phyloP scores from a whole-genome alignment of 2,888 invertebrate species.

The Philhelius pedissequus region DNA sequence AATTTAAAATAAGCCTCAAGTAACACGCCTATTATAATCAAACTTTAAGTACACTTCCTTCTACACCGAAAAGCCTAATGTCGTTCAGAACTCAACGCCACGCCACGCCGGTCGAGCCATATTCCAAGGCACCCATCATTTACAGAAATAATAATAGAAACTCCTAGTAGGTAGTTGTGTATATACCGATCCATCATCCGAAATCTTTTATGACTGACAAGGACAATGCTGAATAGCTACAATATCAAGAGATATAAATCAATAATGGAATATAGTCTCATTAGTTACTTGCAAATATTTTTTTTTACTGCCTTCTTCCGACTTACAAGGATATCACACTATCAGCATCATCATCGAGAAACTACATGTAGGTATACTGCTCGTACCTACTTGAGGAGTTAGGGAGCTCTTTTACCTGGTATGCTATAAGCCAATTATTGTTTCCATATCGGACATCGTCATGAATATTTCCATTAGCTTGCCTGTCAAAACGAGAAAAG shows the following conservation, averaged over 20 bases:
- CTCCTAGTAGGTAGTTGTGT: no score
- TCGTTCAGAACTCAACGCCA: no score
- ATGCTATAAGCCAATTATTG: conserved; percentile 24
- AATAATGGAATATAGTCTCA: conserved; percentile 20
- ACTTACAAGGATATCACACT: neutral
- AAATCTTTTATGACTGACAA: conserved; percentile 19
- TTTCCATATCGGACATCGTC: conserved; percentile 15
- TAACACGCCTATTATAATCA: neutral
- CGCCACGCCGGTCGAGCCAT: no score
- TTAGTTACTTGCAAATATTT: conserved; percentile 42
- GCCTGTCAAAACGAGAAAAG: conserved; percentile 11
- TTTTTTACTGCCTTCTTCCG: neutral
- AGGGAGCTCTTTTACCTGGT: neutral
- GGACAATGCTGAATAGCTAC: neutral
- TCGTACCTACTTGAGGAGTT: neutral
- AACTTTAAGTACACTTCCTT: conserved; percentile 1
- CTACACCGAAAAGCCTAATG: neutral
- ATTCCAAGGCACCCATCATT: neutral
- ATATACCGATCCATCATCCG: conserved; percentile 12
- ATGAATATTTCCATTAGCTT: conserved; percentile 45
- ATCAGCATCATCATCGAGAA: neutral
- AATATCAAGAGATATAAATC: conserved; percentile 1
- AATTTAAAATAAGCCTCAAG: conserved; percentile 23
- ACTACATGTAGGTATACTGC: neutral
- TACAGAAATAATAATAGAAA: neutral